Evolutionary conservation across 92 coral and sea anemone species (phyloP).

Genomic region (Epizoanthus rinbou): DNA sequence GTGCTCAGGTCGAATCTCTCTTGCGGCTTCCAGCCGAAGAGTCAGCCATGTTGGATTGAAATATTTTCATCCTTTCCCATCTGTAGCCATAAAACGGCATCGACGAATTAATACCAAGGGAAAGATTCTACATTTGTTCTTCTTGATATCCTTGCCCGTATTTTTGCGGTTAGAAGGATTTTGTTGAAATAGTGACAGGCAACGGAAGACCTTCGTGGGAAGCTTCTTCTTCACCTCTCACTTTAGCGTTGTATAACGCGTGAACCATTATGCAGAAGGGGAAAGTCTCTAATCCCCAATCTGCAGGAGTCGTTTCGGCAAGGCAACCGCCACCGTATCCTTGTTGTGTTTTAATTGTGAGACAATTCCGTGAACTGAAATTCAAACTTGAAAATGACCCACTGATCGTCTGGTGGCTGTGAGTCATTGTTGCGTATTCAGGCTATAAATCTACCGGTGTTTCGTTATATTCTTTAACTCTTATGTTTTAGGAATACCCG

Average conservation of each 20-base stretch:
- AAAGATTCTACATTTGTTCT: slow-evolving; percentile 49
- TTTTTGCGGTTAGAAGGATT: slow-evolving; percentile 60
- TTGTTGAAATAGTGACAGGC: slow-evolving; percentile 61
- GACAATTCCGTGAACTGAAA: not conserved
- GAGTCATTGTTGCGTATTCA: slow-evolving; percentile 60
- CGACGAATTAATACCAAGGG: slow-evolving; percentile 51
- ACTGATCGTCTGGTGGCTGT: slow-evolving; percentile 27
- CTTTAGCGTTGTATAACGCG: slow-evolving; percentile 91
- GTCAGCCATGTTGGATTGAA: slow-evolving; percentile 94
- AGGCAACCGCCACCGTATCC: slow-evolving; percentile 83
- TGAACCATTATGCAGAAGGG: slow-evolving; percentile 94
- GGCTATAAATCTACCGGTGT: slow-evolving; percentile 52
- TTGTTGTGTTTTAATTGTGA: slow-evolving; percentile 28
- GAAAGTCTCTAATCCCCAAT: slow-evolving; percentile 83
- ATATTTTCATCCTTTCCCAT: slow-evolving; percentile 79
- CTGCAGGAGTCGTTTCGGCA: slow-evolving; percentile 61
- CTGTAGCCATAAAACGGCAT: slow-evolving; percentile 74
- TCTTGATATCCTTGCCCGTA: slow-evolving; percentile 40
- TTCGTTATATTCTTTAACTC: slow-evolving; percentile 68
- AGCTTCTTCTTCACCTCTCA: slow-evolving; percentile 65
- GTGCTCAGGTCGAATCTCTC: slow-evolving; percentile 80
- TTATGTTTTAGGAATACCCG: slow-evolving; percentile 66
- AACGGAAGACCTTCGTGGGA: slow-evolving; percentile 96
- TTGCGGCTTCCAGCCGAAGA: slow-evolving; percentile 97
- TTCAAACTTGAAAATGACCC: slow-evolving; percentile 12